Evolutionary conservation across 2,113 vertebrate species (phyloP), one percentile per base, ranked within the genome.

Genomic region (Aegypius monachus): DNA sequence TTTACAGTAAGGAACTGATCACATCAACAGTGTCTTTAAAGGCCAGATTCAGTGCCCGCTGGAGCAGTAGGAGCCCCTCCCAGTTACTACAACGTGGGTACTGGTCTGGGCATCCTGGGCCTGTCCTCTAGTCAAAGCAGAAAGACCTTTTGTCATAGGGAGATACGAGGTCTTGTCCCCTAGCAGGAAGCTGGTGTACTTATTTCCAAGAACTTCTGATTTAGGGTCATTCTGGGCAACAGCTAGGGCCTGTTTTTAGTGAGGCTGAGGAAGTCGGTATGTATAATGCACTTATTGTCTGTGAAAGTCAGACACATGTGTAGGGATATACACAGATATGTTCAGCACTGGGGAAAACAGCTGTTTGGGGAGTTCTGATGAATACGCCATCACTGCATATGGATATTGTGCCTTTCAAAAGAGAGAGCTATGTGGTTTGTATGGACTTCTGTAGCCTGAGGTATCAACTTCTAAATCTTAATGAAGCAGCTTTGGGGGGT

Each of bases 41-140:
- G 29, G 40, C 12, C 5, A 4, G 10, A 15, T 81, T 67, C 1
- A 8, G 31, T 59, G 32, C 17, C 26, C 1, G 0, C 20, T 13
- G 27, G 16, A 77, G 34, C 59, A 43, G 22, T 27, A 53, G 63
- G n/a, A 52, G 15, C 13, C n/a, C 38, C 38, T 87, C 14, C 25
- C 36, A 19, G 25, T 50, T 36, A 20, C 18, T 31, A 3, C 31
- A 66, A 11, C 0, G 2, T 81, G 23, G 17, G 22, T 16, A 31
- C 47, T 74, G 56, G n/a, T 70, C 26, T 61, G 62, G 40, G 42
- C 14, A 53, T 34, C 27, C 48, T 75, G 65, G 19, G 12, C 13
- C 40, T 65, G 32, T 15, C 53, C 11, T 43, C 10, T 65, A 29
- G 26, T 18, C 38, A 77, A 68, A 85, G 23, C 59, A 84, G 50